Base-by-base conservation (phyloP, 2,888 invertebrate species). In the Arge pagana region DNA sequence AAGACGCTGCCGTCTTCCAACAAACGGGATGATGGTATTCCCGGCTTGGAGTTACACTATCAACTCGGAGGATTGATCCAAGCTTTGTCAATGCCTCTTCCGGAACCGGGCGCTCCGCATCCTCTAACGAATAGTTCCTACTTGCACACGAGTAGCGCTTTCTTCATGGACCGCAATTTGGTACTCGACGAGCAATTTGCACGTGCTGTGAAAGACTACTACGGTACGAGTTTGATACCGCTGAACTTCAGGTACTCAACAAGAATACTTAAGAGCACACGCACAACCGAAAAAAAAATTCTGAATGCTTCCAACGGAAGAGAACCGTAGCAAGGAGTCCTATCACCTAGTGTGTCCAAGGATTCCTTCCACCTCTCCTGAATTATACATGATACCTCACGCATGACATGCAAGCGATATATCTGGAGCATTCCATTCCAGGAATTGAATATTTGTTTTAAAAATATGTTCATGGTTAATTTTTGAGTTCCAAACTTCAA, bases 11-110 rank as follows among this genome's bases (percentile, higher is more conserved):
- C 7, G 2, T 18, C 40, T 16, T 11, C 23, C 31, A 11, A 10
- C 15, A 40, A 2, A 21, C 18, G 23, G 16, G 3, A 3, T 3
- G 55, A 56, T 18, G 13, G 36, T 4, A 30, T 70, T 4, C 67
- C 71, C 1, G 69, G 71, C 43, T 59, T 67, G 2, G 58, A 64
- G 10, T 59, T 76, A 2, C 76, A 76, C 55, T 48, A 68, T 7
- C 71, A 77, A 59, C 52, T 77, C 40, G 67, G 69, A 2, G 64
- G 59, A 52, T 60, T 77, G 36, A 11, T 72, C 8, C 62, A 64
- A 50, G 60, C 21, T 2, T 18, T 50, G 11, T 43, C 50, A 23
- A 24, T 11, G n/a, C 42, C 57, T 16, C 57, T 77, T 21, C 62
- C 68, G 36, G 57, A 52, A 11, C 50, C 50, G 3, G 53, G 61